Conservation (phyloP, 2,113 vertebrate species). For the Phalacrocorax pelagicus region DNA sequence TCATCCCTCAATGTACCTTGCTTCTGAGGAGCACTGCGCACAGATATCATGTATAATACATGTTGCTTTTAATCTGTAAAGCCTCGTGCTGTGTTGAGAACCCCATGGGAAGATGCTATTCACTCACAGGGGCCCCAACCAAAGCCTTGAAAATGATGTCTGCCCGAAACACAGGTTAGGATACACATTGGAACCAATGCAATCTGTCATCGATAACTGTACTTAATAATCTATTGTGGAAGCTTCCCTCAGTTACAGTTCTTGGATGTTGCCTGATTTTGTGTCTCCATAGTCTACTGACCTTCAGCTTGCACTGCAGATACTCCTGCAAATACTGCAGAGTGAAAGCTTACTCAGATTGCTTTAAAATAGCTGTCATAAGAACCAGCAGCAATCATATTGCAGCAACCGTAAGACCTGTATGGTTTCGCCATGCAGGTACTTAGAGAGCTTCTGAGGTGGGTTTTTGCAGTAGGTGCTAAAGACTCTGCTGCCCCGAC, state of each 20-base stretch:
- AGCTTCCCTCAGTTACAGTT: neutral
- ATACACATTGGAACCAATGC: neutral
- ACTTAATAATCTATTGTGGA: neutral
- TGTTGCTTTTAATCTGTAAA: constrained; percentile 3
- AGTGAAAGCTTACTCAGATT: neutral
- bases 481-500: neutral
- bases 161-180: neutral
- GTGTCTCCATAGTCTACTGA: neutral
- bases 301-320: neutral
- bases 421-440: neutral
- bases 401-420: neutral
- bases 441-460: neutral
- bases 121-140: neutral
- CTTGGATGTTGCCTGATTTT: neutral
- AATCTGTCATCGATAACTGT: neutral
- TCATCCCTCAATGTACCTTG: neutral
- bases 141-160: neutral
- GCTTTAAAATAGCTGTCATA: neutral
- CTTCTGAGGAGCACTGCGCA: neutral
- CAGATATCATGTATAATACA: neutral
- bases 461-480: neutral
- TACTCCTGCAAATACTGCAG: neutral
- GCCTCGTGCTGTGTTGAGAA: neutral
- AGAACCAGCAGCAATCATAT: neutral
- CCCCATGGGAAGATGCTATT: neutral